phyloP scores from a whole-genome alignment of 2,797 vertebrate genomes.

The Otus scops region DNA sequence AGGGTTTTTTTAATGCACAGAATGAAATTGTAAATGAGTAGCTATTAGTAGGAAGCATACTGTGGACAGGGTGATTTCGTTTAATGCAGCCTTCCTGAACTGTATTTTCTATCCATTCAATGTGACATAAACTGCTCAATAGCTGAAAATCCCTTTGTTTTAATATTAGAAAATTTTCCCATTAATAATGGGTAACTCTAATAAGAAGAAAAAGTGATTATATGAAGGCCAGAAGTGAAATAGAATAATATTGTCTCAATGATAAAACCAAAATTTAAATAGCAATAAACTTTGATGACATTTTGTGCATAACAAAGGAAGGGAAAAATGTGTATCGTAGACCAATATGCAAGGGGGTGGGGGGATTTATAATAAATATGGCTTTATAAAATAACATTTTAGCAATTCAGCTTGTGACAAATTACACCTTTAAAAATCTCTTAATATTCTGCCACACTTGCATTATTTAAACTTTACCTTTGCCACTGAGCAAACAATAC shows the following conservation, averaged over 20 bases:
- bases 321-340: neutral
- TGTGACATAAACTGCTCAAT: neutral
- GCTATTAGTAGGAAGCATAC: neutral
- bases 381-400: neutral
- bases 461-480: slow-evolving; percentile 45
- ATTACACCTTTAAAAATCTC: slow-evolving; percentile 18
- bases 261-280: neutral
- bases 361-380: neutral
- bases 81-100: neutral
- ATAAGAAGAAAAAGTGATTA: neutral
- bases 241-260: neutral
- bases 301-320: neutral
- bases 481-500: slow-evolving; percentile 36
- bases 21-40: neutral
- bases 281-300: neutral
- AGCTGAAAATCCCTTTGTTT: neutral
- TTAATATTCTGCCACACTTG: neutral
- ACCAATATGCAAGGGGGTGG: neutral
- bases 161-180: neutral
- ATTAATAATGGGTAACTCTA: neutral
- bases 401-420: neutral
- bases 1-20: neutral
- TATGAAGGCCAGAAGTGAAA: neutral
- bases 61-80: neutral
- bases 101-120: slow-evolving; percentile 3